Base-by-base conservation (phyloP, 2,113 vertebrate species). In the Serinus canaria region DNA sequence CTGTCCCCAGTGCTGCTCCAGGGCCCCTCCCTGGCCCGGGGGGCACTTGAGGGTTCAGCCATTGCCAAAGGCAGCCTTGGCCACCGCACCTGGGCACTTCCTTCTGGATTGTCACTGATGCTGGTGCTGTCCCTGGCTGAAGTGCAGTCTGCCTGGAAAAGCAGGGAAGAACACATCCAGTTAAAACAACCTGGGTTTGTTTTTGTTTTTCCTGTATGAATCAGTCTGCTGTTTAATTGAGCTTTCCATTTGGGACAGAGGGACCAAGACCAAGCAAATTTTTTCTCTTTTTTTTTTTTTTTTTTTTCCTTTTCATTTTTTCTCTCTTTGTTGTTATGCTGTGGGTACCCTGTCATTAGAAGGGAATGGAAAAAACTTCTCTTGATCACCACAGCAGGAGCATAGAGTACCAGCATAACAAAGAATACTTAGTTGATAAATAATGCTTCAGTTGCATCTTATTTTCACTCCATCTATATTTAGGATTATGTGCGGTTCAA, bases 71-170 rank as follows among this genome's bases (percentile, higher is more conserved):
- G 55, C 30, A 83, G 62, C 24, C 55, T 83, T 46, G 8, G 11
- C 35, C 24, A 1, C 6, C 5, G 18, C 3, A 3, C 8, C 6
- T 0, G 0, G 21, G 41, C 39, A 10, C 49, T 22, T 20, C 44
- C 49, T 11, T 13, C 35, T n/a, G 44, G 7, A 5, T 37, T 25
- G 56, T 9, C 23, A 12, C 6, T 21, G 20, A 1, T 7, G 12
- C 3, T 0, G 0, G 19, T 11, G 5, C 56, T 67, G 31, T 22
- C 20, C 9, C 19, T 59, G 67, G 41, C 41, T 59, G 44, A 5
- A 25, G 28, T 5, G 16, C 31, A 56, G 15, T 35, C 58, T 44
- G 43, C 44, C 30, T 50, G 59, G 39, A 56, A 73, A 79, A 46
- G 33, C 10, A 4, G 43, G 25, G 11, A 44, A 27, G 44, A 83